Percentiles rank a stretch among this genome's conserved stretches.
Evolutionary conservation across 2,113 vertebrate species (phyloP).

Genomic region (human): DNA sequence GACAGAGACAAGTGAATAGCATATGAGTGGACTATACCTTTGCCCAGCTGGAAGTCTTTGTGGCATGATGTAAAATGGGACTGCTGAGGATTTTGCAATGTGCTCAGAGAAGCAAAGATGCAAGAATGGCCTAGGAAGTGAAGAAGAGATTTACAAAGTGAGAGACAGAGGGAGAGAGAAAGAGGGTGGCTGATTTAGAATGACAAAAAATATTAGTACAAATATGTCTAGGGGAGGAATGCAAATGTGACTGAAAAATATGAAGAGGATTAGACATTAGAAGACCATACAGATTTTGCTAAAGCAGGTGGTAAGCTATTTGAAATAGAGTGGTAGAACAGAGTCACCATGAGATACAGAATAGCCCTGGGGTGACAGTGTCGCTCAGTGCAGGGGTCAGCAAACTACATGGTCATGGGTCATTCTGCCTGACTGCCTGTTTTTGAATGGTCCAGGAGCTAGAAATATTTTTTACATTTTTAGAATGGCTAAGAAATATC

Average conservation of each 20-base stretch:
- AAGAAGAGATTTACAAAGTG: neutral
- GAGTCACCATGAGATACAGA: neutral
- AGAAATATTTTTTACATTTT: neutral
- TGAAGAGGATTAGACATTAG: neutral
- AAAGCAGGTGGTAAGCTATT: neutral
- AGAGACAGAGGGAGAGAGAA: neutral
- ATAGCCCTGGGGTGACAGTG: neutral
- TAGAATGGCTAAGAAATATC: neutral
- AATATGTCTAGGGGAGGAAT: neutral
- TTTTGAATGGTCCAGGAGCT: neutral
- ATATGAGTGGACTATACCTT: neutral
- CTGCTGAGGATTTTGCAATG: neutral
- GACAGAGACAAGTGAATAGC: neutral
- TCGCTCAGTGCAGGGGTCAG: too few species aligned
- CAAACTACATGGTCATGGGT: neutral
- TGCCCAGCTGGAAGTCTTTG: neutral
- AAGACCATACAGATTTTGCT: neutral
- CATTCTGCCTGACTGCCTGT: neutral
- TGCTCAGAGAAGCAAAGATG: neutral
- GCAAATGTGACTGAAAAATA: neutral
- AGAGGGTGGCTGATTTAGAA: neutral
- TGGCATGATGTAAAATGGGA: neutral
- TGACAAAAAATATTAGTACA: neutral
- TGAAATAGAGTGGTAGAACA: neutral
- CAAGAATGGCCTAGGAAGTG: neutral